Conservation (phyloP, 23 tunicate species). For the Ascidia mentula region DNA sequence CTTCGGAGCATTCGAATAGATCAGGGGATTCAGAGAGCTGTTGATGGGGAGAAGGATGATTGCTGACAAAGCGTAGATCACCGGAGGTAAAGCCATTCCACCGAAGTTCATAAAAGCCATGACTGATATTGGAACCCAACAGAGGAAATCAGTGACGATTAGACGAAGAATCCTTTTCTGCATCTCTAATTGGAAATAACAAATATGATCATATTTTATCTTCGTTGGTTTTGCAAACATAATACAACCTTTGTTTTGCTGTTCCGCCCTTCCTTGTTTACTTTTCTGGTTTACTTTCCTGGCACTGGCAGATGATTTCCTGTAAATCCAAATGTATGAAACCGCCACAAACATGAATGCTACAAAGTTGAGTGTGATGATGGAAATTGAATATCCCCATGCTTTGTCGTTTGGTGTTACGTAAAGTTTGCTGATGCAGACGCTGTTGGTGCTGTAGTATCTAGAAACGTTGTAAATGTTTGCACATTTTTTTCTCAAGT, state of each 20-base stretch:
- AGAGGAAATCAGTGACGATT: too few relatives aligned
- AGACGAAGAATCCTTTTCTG: too few relatives aligned
- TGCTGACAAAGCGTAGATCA: too few relatives aligned
- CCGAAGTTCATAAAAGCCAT: too few relatives aligned
- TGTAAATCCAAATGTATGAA: not conserved
- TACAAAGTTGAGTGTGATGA: constrained; percentile 2
- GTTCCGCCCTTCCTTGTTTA: not conserved
- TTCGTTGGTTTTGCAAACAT: too few relatives aligned
- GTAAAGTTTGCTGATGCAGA: constrained; percentile 13
- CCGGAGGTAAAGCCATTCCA: too few relatives aligned
- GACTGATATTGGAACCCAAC: too few relatives aligned
- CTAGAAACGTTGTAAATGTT: not conserved
- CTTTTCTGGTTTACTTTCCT: not conserved
- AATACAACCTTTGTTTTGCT: not conserved
- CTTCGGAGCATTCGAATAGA: too few relatives aligned
- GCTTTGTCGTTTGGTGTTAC: constrained; percentile 8
- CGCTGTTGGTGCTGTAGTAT: constrained; percentile 28
- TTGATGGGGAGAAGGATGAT: too few relatives aligned
- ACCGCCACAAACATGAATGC: constrained; percentile 18
- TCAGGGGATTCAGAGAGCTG: too few relatives aligned
- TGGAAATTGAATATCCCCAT: constrained; percentile 10
- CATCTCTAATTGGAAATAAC: too few relatives aligned
- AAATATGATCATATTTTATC: too few relatives aligned
- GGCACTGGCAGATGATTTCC: not conserved
- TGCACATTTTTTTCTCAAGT: not conserved